Conservation (phyloP, 1,140 invertebrate species). For the Atopsyche davidsoni region DNA sequence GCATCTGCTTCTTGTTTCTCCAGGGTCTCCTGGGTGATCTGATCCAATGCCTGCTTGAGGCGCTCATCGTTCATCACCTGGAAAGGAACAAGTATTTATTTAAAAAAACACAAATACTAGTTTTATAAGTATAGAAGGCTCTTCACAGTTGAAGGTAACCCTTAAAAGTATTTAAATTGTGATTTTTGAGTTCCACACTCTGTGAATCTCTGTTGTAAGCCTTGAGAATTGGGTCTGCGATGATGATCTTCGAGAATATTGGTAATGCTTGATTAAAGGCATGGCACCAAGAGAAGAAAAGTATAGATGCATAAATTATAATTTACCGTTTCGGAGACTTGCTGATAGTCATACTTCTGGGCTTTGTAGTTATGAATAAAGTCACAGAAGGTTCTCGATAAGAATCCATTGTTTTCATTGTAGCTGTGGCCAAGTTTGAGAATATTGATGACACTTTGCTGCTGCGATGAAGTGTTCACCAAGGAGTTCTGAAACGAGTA, state of each 20-base stretch:
- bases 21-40: constrained; percentile 49
- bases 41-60: constrained; percentile 62
- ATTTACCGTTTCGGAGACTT: constrained; percentile 55
- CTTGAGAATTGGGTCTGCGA: too few species aligned
- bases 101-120: constrained; percentile 28
- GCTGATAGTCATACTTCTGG: constrained; percentile 56
- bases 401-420: constrained; percentile 47
- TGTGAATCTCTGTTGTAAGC: too few species aligned
- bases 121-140: neutral
- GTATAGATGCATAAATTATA: too few species aligned
- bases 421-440: constrained; percentile 53
- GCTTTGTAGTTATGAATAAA: constrained; percentile 53
- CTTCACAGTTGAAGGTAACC: too few species aligned
- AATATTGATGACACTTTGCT: constrained; percentile 56
- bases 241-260: too few species aligned
- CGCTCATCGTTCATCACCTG: constrained; percentile 67
- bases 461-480: constrained; percentile 47
- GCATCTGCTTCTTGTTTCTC: constrained; percentile 36
- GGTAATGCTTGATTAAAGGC: too few species aligned
- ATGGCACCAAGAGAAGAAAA: too few species aligned
- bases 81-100: constrained; percentile 31
- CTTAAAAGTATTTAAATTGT: too few species aligned
- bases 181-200: too few species aligned
- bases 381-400: constrained; percentile 57
- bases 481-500: constrained; percentile 52